phyloP scores from a whole-genome alignment of 1,140 invertebrate species.

The Mylabris phalerata region DNA sequence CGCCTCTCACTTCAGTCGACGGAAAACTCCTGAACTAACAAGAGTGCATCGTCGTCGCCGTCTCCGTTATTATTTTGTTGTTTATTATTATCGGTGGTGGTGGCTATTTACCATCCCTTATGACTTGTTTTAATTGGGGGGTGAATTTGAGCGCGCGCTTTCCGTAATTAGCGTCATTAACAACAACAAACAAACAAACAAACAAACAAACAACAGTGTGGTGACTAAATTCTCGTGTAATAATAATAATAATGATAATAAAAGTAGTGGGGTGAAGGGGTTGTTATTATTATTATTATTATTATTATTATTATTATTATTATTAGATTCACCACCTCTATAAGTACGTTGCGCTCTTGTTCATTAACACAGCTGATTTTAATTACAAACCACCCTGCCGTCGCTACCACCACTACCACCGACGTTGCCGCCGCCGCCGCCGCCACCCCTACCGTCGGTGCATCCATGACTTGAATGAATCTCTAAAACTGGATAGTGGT shows the following conservation, averaged over 20 bases:
- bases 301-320: too few relatives aligned
- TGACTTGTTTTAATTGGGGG: too few relatives aligned
- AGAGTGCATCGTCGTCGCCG: conserved; percentile 32
- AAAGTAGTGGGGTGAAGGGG: too few relatives aligned
- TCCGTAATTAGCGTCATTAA: neutral
- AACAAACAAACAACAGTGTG: too few relatives aligned
- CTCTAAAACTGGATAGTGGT: too few relatives aligned
- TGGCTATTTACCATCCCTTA: neutral
- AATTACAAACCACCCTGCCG: conserved; percentile 2
- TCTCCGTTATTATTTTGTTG: neutral
- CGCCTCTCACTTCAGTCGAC: conserved; percentile 39
- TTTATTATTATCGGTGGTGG: neutral
- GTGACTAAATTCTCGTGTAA: too few relatives aligned
- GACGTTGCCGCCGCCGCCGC: conserved; percentile 36
- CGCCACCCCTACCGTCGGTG: conserved; percentile 39
- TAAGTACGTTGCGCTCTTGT: too few relatives aligned
- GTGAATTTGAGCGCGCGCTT: conserved; percentile 2
- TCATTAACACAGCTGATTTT: too few relatives aligned
- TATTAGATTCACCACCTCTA: too few relatives aligned
- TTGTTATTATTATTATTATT: too few relatives aligned
- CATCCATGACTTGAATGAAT: too few relatives aligned
- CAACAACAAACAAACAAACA: neutral
- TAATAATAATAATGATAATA: too few relatives aligned
- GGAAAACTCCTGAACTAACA: conserved; percentile 44
- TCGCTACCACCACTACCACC: conserved; percentile 36